Conservation (phyloP, 1,140 invertebrate genomes). For the Trissolcus basalis region DNA sequence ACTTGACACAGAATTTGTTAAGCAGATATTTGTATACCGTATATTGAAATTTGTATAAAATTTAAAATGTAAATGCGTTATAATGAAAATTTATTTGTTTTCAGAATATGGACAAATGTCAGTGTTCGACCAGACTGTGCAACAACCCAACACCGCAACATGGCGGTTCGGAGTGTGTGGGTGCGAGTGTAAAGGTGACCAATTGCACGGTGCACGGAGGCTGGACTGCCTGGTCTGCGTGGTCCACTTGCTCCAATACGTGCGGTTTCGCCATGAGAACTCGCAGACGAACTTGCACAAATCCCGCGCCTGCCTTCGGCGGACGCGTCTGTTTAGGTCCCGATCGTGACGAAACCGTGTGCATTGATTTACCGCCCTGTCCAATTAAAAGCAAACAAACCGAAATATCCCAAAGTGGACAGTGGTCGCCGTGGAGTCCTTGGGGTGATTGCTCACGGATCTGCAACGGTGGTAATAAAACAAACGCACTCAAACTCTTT, state of each 20-base stretch:
- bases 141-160: constrained; percentile 88
- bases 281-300: constrained; percentile 85
- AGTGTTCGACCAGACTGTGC: constrained; percentile 86
- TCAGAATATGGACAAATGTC: constrained; percentile 80
- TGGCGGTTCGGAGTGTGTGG: constrained; percentile 82
- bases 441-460: constrained; percentile 81
- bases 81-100: constrained; percentile 3
- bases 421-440: constrained; percentile 84
- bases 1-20: too few species aligned
- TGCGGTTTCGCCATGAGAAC: constrained; percentile 89
- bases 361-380: constrained; percentile 87
- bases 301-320: constrained; percentile 87
- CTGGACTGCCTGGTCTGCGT: constrained; percentile 92
- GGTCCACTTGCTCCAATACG: constrained; percentile 88
- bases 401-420: constrained; percentile 81
- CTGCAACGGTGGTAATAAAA: constrained; percentile 77
- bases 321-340: constrained; percentile 89
- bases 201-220: constrained; percentile 90
- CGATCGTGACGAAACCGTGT: constrained; percentile 86
- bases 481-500: constrained; percentile 32
- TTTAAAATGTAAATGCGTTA: too few species aligned
- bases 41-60: too few species aligned
- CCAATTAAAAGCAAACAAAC: constrained; percentile 78
- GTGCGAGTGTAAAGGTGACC: constrained; percentile 79
- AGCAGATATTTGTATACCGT: too few species aligned